Evolutionary conservation across 2,888 invertebrate genomes (phyloP).

Genomic region (Smittia aterrima): DNA sequence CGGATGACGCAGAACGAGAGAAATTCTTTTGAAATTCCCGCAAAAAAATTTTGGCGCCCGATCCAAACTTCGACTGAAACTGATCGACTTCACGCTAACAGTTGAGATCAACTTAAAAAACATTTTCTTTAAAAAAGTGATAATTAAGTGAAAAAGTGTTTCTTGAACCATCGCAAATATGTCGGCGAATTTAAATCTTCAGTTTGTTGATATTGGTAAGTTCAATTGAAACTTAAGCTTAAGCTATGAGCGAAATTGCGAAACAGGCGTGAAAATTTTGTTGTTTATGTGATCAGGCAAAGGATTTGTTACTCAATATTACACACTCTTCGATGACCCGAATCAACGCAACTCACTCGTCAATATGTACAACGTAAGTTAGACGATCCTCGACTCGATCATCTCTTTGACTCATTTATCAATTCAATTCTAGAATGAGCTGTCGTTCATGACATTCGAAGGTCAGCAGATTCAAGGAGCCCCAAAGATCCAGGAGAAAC

Average conservation of each 20-base stretch:
- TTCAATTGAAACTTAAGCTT: too few relatives aligned
- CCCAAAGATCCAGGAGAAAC: slow-evolving; percentile 91
- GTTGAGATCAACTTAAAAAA: too few relatives aligned
- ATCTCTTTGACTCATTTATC: neutral
- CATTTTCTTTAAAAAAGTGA: too few relatives aligned
- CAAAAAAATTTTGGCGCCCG: too few relatives aligned
- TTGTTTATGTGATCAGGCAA: slow-evolving; percentile 66
- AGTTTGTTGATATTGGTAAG: slow-evolving; percentile 77
- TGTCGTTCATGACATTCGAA: slow-evolving; percentile 95
- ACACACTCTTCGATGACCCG: slow-evolving; percentile 85
- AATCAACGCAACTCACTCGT: slow-evolving; percentile 77
- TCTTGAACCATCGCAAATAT: neutral
- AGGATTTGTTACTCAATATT: slow-evolving; percentile 93
- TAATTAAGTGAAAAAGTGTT: too few relatives aligned
- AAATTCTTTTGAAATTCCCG: too few relatives aligned
- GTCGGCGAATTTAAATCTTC: slow-evolving; percentile 79
- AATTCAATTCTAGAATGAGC: slow-evolving; percentile 64
- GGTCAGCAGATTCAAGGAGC: slow-evolving; percentile 90
- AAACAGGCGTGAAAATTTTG: neutral
- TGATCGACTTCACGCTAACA: too few relatives aligned
- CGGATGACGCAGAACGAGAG: too few relatives aligned
- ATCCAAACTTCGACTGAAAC: too few relatives aligned
- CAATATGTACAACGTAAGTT: slow-evolving; percentile 92
- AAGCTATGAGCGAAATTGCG: too few relatives aligned
- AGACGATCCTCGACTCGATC: neutral